These are phyloP conservation scores for Stegodyphus mimosarum DNA, from an alignment of 1,140 invertebrate genomes.

Conservation along the genomic window DNA sequence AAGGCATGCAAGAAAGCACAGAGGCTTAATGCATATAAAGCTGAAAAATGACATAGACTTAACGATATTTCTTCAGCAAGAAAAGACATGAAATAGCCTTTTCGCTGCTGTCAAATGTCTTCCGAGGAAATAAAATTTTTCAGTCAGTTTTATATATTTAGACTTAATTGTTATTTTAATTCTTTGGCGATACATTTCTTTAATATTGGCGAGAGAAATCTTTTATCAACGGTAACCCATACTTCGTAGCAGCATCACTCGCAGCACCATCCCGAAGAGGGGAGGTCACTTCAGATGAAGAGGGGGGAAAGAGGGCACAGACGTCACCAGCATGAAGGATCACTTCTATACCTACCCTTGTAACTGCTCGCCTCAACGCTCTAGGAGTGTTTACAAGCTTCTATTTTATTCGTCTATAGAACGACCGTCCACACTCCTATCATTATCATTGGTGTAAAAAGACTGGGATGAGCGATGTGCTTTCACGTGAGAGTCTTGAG, in stretches of 20 bases:
- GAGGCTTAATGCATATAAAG: too few species aligned
- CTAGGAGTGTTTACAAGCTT: conserved; percentile 50
- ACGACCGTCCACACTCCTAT: conserved; percentile 39
- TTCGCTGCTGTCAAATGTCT: too few species aligned
- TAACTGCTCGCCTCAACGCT: conserved; percentile 51
- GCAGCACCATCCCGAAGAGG: conserved; percentile 12
- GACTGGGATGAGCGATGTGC: conserved; percentile 46
- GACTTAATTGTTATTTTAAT: neutral
- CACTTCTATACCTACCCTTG: conserved; percentile 55
- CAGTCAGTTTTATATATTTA: too few species aligned
- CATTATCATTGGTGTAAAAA: conserved; percentile 56
- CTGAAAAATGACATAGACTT: too few species aligned
- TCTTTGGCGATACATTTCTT: conserved; percentile 39
- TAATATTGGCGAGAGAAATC: conserved; percentile 37
- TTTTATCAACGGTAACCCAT: conserved; percentile 44
- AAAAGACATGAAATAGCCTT: too few species aligned
- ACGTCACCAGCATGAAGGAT: conserved; percentile 55
- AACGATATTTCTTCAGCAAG: too few species aligned
- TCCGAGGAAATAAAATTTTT: too few species aligned
- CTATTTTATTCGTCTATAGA: conserved; percentile 43
- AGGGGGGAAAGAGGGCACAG: conserved; percentile 17
- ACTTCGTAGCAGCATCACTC: conserved; percentile 19
- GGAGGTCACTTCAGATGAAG: conserved; percentile 43
- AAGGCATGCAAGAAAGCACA: too few species aligned
- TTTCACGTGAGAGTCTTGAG: conserved; percentile 26